Percentiles rank a stretch among this genome's conserved stretches.
Evolutionary conservation across 2,888 invertebrate genomes (phyloP).

Genomic region (Agrotis clavis): DNA sequence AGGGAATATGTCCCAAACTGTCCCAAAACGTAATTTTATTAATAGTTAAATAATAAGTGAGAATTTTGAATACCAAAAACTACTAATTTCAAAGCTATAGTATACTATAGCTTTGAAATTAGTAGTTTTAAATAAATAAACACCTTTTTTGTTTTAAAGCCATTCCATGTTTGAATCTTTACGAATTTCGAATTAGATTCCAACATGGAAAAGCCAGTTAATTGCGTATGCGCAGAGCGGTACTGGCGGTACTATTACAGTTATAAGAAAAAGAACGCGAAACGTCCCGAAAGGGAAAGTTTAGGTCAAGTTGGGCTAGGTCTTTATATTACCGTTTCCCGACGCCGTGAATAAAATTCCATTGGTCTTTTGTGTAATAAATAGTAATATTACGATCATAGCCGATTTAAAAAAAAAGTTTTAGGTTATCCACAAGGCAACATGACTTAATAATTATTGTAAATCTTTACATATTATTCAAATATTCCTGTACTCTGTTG

Average conservation of each 20-base stretch:
- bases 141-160: too few species aligned
- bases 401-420: neutral
- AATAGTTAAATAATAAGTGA: neutral
- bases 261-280: constrained; percentile 37
- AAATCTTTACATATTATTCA: too few species aligned
- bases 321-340: constrained; percentile 11
- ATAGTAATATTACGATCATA: neutral
- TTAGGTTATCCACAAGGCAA: neutral
- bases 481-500: too few species aligned
- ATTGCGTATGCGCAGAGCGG: constrained; percentile 22
- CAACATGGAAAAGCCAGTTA: neutral
- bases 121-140: too few species aligned
- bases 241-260: constrained; percentile 42
- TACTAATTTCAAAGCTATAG: too few species aligned
- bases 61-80: neutral
- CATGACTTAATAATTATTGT: neutral
- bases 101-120: too few species aligned
- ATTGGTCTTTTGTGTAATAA: neutral
- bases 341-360: neutral
- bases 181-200: neutral
- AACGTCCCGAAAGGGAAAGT: constrained; percentile 47
- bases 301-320: constrained; percentile 38
- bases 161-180: too few species aligned
- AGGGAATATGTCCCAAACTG: neutral
- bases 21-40: neutral